phyloP scores from a whole-genome alignment of 2,113 vertebrate species.

The Ctenodactylus gundi region DNA sequence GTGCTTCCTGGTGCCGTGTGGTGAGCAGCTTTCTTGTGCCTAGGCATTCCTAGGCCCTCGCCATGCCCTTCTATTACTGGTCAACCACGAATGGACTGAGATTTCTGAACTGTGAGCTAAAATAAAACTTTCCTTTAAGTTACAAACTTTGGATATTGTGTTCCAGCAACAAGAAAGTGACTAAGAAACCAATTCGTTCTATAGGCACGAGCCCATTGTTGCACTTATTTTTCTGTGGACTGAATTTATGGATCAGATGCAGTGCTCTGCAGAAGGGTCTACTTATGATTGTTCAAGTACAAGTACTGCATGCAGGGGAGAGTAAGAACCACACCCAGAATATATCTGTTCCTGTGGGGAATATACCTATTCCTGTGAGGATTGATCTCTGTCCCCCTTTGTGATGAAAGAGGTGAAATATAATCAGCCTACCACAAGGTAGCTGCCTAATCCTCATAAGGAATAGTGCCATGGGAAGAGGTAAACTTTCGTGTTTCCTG shows the following conservation, averaged over 20 bases:
- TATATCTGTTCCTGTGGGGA: no score
- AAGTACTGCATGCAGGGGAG: not conserved
- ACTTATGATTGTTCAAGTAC: not conserved
- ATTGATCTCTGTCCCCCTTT: slow-evolving; percentile 9
- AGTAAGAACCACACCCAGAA: not conserved
- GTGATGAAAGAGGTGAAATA: not conserved
- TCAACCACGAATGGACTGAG: no score
- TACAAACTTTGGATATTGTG: no score
- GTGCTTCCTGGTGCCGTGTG: no score
- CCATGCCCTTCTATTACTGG: no score
- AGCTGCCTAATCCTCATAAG: not conserved
- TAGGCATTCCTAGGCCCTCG: no score
- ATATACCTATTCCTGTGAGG: not conserved
- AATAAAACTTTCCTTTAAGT: no score
- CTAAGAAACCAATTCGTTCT: slow-evolving; percentile 9
- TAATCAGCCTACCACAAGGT: not conserved
- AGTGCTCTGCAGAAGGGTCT: not conserved
- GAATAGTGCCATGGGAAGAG: not conserved
- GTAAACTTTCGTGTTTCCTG: not conserved
- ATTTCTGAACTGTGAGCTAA: no score
- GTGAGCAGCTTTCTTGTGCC: no score
- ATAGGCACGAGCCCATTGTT: not conserved
- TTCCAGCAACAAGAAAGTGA: no score
- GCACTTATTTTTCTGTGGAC: not conserved
- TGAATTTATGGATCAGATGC: not conserved